Conservation (phyloP, 2,797 vertebrate species). For the Gila robusta region DNA sequence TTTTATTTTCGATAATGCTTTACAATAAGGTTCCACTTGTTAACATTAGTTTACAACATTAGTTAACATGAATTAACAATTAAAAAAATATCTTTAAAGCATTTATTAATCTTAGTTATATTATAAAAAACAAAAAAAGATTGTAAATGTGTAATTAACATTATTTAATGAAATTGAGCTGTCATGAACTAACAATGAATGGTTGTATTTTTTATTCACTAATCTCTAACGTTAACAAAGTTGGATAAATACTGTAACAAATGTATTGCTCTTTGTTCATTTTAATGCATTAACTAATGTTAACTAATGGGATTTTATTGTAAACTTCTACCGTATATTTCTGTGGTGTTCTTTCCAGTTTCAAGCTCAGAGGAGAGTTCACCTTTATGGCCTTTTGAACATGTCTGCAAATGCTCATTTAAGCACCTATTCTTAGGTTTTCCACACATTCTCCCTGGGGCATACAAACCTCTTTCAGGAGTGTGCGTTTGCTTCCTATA, state of each 20-base stretch:
- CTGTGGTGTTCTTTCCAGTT: neutral
- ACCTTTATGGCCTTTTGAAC: conserved; percentile 14
- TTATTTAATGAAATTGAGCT: neutral
- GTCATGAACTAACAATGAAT: neutral
- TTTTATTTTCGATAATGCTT: neutral
- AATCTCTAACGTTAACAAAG: neutral
- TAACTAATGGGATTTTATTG: neutral
- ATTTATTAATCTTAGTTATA: too few species aligned
- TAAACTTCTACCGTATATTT: neutral
- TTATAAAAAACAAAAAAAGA: too few species aligned
- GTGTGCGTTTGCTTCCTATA: conserved; percentile 1
- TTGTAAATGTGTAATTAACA: too few species aligned
- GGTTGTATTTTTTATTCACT: too few species aligned
- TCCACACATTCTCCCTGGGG: conserved; percentile 26
- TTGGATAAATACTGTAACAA: neutral
- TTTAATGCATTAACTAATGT: neutral
- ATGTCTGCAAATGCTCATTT: conserved; percentile 25
- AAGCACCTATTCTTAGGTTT: conserved; percentile 3
- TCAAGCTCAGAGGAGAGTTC: conserved; percentile 12
- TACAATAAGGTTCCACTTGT: too few species aligned
- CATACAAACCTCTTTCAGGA: conserved; percentile 3
- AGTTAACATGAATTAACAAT: too few species aligned
- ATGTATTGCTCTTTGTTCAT: neutral
- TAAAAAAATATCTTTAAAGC: too few species aligned
- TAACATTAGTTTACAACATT: too few species aligned